Evolutionary conservation across 1,140 invertebrate species (phyloP).

Genomic region (Sminthurinus signatus): DNA sequence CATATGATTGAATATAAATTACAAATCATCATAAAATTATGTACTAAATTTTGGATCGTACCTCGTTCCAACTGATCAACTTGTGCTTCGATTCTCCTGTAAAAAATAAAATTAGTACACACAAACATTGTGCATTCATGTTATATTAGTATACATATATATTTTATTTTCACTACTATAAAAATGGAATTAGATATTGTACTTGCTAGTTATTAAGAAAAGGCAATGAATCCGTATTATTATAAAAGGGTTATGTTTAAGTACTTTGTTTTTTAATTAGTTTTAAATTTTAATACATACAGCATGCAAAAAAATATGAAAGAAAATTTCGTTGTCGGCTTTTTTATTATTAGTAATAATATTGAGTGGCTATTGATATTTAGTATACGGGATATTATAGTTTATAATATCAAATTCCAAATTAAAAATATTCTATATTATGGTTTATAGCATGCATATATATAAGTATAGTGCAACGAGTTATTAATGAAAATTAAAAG

Average conservation of each 20-base stretch:
- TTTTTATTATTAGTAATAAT: no score
- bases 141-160: not conserved
- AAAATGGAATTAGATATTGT: not conserved
- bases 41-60: not conserved
- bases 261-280: no score
- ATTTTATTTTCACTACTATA: not conserved
- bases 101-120: slow-evolving; percentile 29
- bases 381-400: not conserved
- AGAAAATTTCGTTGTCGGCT: no score
- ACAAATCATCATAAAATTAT: no score
- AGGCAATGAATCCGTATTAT: not conserved
- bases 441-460: not conserved
- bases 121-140: no score
- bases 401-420: not conserved
- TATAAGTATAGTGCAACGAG: not conserved
- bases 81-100: slow-evolving; percentile 63
- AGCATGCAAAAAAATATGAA: no score
- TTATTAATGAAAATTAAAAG: slow-evolving; percentile 1
- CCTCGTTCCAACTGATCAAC: slow-evolving; percentile 65
- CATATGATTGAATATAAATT: no score
- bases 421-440: not conserved
- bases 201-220: not conserved
- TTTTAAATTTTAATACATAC: no score
- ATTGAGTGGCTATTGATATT: not conserved
- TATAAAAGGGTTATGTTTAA: not conserved